Conservation (phyloP, 2,888 invertebrate genomes). For the Xestia rhomboidea region DNA sequence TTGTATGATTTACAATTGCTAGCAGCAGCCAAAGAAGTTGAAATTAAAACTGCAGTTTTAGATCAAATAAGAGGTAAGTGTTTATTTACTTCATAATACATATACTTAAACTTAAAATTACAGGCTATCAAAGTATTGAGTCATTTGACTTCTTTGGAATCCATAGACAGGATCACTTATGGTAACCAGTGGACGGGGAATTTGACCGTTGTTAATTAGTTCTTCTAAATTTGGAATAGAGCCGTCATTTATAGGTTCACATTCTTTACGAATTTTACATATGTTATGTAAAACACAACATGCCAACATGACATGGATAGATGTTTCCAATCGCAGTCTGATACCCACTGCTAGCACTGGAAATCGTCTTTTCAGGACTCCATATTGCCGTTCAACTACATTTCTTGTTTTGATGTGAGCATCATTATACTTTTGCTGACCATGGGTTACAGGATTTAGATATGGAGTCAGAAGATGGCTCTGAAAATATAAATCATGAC, state of each 20-base stretch:
- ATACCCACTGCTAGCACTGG: constrained; percentile 15
- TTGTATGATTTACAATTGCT: too few relatives aligned
- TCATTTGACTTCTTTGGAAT: too few relatives aligned
- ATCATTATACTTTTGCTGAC: constrained; percentile 1
- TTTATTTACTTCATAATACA: too few relatives aligned
- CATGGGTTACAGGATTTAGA: constrained; percentile 6
- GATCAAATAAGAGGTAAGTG: too few relatives aligned
- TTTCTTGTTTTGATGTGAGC: constrained; percentile 17
- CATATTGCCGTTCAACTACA: constrained; percentile 24
- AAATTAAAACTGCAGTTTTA: too few relatives aligned
- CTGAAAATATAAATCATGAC: not conserved
- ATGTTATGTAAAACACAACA: constrained; percentile 20
- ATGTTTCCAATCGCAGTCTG: constrained; percentile 9
- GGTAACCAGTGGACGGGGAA: too few relatives aligned
- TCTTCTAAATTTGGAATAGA: too few relatives aligned
- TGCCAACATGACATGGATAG: constrained; percentile 9
- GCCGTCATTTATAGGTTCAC: constrained; percentile 19
- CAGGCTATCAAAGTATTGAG: too few relatives aligned
- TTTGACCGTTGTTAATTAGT: too few relatives aligned
- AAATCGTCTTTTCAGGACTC: constrained; percentile 19
- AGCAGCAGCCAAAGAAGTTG: too few relatives aligned
- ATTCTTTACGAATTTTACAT: constrained; percentile 10
- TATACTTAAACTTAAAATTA: too few relatives aligned
- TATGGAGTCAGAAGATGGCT: constrained; percentile 6
- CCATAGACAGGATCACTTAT: too few relatives aligned